phyloP scores from a whole-genome alignment of 2,797 vertebrate genomes.

The Syndactyla subalaris region DNA sequence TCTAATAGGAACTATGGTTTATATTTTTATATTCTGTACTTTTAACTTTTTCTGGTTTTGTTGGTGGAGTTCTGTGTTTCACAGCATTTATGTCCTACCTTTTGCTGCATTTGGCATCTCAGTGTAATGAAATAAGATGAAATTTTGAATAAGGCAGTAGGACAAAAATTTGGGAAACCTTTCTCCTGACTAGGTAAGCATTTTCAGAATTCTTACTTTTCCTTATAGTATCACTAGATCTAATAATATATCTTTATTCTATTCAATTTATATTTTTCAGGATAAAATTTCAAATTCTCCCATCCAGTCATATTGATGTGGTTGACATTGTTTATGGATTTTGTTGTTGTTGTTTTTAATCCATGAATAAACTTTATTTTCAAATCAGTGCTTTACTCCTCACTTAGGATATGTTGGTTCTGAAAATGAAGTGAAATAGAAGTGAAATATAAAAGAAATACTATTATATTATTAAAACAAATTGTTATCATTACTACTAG shows the following conservation, averaged over 20 bases:
- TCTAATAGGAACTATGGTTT: background rate
- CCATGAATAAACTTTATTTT: background rate
- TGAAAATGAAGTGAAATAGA: background rate
- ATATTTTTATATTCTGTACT: background rate
- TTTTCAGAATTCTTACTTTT: background rate
- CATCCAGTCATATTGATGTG: background rate
- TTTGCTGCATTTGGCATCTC: background rate
- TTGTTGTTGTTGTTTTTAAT: background rate
- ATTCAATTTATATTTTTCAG: background rate
- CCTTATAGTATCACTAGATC: background rate
- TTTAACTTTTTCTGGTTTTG: background rate
- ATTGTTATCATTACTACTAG: accelerated
- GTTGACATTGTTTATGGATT: background rate
- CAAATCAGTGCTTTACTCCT: background rate
- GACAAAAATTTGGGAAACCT: background rate
- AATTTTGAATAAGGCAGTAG: background rate
- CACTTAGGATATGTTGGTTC: background rate
- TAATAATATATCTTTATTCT: background rate
- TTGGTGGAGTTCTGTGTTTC: background rate
- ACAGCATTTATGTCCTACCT: background rate
- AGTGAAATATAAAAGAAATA: background rate
- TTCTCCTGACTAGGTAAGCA: background rate
- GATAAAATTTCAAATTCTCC: background rate
- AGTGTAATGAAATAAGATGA: background rate
- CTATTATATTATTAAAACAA: background rate